A percentile compares a stretch with the other conserved stretches of the same genome.
Evolutionary conservation across 2,797 vertebrate species (phyloP).

Genomic region (Falco biarmicus): DNA sequence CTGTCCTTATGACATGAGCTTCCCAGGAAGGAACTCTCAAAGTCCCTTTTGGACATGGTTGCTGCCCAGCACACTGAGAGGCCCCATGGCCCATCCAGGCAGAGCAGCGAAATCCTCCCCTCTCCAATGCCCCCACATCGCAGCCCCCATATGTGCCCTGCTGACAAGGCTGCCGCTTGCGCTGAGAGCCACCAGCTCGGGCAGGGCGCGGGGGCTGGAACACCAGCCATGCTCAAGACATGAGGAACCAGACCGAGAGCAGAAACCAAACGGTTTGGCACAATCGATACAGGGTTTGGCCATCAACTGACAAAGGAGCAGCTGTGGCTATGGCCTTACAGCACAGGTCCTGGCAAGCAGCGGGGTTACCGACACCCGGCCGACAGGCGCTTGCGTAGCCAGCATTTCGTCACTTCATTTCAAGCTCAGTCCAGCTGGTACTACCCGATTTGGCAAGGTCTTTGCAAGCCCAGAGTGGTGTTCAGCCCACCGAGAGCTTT

Average conservation of each 20-base stretch:
- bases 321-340: neutral
- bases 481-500: neutral
- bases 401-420: neutral
- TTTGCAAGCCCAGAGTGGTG: neutral
- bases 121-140: fast-evolving
- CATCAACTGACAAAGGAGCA: neutral
- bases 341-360: neutral
- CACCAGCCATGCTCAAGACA: neutral
- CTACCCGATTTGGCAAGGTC: slow-evolving; percentile 1
- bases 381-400: neutral
- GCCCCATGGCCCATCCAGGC: neutral
- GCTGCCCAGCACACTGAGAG: neutral
- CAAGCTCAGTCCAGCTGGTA: neutral
- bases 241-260: neutral
- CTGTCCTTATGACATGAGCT: neutral
- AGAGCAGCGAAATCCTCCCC: neutral
- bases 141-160: neutral
- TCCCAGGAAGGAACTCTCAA: neutral
- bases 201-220: neutral
- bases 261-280: neutral
- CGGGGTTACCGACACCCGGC: neutral
- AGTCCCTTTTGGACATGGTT: neutral
- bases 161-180: neutral
- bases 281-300: neutral
- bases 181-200: neutral